These are phyloP conservation scores for Rhegmatorhina hoffmannsi DNA, from an alignment of 2,113 vertebrate species.

Conservation along the genomic window DNA sequence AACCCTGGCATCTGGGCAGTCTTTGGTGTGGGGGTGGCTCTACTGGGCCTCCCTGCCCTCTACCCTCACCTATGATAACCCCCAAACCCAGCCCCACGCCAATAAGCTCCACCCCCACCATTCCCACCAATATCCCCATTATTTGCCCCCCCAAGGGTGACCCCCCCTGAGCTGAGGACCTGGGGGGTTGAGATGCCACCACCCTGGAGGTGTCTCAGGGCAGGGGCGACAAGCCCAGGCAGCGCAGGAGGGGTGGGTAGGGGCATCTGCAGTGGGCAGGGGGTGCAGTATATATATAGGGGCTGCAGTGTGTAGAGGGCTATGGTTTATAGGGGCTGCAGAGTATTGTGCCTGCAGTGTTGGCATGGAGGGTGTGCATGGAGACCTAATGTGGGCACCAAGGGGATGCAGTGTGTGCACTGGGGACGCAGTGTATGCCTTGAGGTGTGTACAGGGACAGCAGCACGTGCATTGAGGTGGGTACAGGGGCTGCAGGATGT, in stretches of 20 bases:
- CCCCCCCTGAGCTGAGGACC: background rate
- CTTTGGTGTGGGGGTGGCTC: background rate
- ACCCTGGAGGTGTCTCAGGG: background rate
- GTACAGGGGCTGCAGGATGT: background rate
- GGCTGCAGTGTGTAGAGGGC: background rate
- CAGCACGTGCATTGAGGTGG: background rate
- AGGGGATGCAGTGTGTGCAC: background rate
- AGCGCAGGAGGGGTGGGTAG: background rate
- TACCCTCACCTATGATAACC: background rate
- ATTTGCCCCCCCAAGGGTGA: background rate
- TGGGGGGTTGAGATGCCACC: background rate
- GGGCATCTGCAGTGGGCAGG: background rate
- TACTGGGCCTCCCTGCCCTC: background rate
- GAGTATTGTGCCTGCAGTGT: background rate
- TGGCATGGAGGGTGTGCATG: background rate
- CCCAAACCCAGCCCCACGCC: background rate
- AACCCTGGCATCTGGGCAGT: background rate
- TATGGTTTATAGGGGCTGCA: background rate
- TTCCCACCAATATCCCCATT: slow-evolving; percentile 8
- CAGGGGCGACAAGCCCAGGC: background rate
- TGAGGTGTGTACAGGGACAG: background rate
- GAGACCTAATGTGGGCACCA: background rate
- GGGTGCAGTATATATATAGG: background rate
- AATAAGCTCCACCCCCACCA: background rate
- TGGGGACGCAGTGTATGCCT: background rate